Conservation (phyloP, 2,113 vertebrate genomes). For the Mus pahari region DNA sequence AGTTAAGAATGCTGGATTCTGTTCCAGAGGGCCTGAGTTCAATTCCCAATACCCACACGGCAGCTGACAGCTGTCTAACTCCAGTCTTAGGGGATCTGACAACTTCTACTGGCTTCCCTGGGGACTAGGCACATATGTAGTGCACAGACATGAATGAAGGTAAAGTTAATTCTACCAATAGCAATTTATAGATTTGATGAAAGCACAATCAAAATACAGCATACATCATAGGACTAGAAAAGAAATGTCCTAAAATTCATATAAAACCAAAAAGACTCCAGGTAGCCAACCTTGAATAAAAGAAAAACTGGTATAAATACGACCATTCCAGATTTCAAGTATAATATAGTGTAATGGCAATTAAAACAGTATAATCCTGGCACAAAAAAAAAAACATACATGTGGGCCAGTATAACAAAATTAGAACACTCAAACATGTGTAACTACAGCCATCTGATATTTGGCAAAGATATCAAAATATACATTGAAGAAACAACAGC, state of each 20-base stretch:
- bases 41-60: background rate
- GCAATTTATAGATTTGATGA: background rate
- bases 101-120: background rate
- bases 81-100: background rate
- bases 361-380: background rate
- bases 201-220: background rate
- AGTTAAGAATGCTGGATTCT: background rate
- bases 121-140: background rate
- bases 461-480: background rate
- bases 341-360: background rate
- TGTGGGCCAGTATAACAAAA: background rate
- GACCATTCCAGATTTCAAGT: background rate
- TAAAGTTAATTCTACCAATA: background rate
- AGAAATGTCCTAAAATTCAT: background rate
- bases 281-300: background rate
- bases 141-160: background rate
- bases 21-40: background rate
- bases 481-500: background rate
- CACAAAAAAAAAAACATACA: background rate
- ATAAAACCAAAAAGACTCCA: background rate
- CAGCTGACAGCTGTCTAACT: background rate
- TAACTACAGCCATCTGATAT: too few relatives aligned
- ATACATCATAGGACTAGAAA: background rate
- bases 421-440: background rate
- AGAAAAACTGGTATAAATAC: too few relatives aligned